Base-by-base conservation (phyloP, 2,113 vertebrate species). In the Zapornia atra region DNA sequence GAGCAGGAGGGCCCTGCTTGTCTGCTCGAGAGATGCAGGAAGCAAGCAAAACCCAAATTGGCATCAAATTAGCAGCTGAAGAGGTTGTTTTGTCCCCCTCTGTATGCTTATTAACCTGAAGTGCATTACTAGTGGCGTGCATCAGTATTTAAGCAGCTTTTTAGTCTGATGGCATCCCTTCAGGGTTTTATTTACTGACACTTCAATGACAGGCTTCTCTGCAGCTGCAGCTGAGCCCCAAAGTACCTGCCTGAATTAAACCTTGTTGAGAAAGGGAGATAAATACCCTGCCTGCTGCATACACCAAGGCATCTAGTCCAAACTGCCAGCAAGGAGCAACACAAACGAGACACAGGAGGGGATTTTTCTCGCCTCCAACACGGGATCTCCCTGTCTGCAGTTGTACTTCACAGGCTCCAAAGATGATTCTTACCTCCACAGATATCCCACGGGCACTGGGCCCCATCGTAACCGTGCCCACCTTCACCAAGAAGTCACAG, bases 401-500 rank as follows among this genome's bases (percentile, higher is more conserved):
- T 1, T 0, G 16, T 15, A 7, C 1, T 29, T 25, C 15, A 22
- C 5, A 46, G 25, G 38, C 34, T 31, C 5, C 46, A 9, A 24
- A 6, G 3, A 2, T 0, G 0, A 59, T 28, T 44, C 98, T 98
- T 93, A 99, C 99, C 99, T 99, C 99, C 86, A 99, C 99, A 3
- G 99, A 99, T 57, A 99, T 99, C 40, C 99, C 99, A 13, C 99
- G 98, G 63, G 99, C 99, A 8, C 99, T 99, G 96, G 99, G 99
- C 80, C 99, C 99, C 99, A 99, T 99, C 5, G 99, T 99, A 34
- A 99, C 98, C 0, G 99, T 99, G 88, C 99, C 99, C 80, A 99
- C 98, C 88, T 99, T 99, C 85, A 99, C 98, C 95, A 99, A 97
- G 97, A 99, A 99, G 97, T 99, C 99, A 44, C 99, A 99, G 97